phyloP scores from a whole-genome alignment of 2,888 invertebrate genomes.

The Cinara cedri region DNA sequence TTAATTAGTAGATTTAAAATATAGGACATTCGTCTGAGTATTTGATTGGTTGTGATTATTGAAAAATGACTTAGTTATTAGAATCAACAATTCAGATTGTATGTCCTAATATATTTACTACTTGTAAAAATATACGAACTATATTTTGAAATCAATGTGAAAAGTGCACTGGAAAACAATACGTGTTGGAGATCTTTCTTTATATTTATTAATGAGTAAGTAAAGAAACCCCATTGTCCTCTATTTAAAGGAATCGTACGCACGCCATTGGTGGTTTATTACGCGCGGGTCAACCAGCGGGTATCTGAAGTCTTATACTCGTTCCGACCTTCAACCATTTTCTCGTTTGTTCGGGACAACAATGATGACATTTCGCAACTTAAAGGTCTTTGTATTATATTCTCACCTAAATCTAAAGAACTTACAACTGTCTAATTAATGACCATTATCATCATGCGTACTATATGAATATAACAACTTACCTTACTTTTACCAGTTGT shows the following conservation, averaged over 20 bases:
- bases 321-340: neutral
- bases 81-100: slow-evolving; percentile 19
- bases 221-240: neutral
- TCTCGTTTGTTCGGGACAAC: slow-evolving; percentile 11
- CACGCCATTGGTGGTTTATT: slow-evolving; percentile 10
- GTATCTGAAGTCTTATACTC: neutral
- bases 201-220: slow-evolving; percentile 22
- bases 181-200: neutral
- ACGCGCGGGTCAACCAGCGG: neutral
- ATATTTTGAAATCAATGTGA: neutral
- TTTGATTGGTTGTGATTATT: slow-evolving; percentile 4
- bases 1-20: neutral
- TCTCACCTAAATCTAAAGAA: neutral
- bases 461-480: too few species aligned
- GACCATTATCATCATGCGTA: too few species aligned
- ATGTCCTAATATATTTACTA: slow-evolving; percentile 10
- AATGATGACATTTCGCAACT: slow-evolving; percentile 1
- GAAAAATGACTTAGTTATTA: slow-evolving; percentile 13
- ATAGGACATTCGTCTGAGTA: neutral
- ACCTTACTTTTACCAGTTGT: too few species aligned
- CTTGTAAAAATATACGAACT: slow-evolving; percentile 23
- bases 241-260: slow-evolving; percentile 2
- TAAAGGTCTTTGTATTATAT: neutral
- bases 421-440: neutral
- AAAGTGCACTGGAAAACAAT: neutral